Percentiles rank a stretch among this genome's conserved stretches.
These are phyloP conservation scores for Lindbergichthys nudifrons DNA, from an alignment of 2,797 vertebrate genomes.

Conservation along the genomic window DNA sequence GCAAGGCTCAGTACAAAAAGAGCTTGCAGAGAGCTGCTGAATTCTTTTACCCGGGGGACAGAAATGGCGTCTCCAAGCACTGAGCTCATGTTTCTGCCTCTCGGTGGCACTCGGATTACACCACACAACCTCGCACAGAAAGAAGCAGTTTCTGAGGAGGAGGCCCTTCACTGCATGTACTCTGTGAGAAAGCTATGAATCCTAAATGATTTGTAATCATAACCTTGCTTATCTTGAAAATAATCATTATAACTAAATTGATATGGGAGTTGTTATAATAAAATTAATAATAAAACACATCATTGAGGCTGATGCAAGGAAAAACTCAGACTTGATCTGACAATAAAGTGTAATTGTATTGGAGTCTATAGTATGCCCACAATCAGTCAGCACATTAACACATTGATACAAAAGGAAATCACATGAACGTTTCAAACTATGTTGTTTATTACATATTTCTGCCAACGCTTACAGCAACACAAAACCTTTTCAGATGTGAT, in stretches of 20 bases:
- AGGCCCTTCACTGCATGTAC: background rate
- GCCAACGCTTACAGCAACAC: constrained; percentile 80
- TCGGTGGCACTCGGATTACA: constrained; percentile 59
- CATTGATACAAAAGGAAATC: background rate
- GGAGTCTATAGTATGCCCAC: background rate
- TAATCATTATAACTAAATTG: background rate
- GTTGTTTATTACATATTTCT: constrained; percentile 82
- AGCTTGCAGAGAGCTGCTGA: constrained; percentile 32
- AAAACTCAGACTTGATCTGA: too few species aligned
- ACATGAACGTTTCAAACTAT: constrained; percentile 70
- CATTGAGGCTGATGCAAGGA: too few species aligned
- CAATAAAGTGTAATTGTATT: background rate
- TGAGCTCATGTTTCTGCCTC: constrained; percentile 68
- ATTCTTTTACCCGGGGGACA: constrained; percentile 62
- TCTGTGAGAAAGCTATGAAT: background rate
- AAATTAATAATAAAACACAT: background rate
- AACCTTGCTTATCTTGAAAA: background rate
- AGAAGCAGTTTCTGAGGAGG: constrained; percentile 9
- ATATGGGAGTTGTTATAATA: background rate
- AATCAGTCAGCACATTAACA: background rate
- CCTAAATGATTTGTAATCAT: constrained; percentile 4
- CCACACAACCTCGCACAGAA: constrained; percentile 36
- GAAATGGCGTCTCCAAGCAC: constrained; percentile 55
- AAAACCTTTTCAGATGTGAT: constrained; percentile 74
- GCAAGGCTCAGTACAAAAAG: constrained; percentile 53